Evolutionary conservation across 1,140 invertebrate species (phyloP).

Genomic region (honey bee (Apis mellifera)): DNA sequence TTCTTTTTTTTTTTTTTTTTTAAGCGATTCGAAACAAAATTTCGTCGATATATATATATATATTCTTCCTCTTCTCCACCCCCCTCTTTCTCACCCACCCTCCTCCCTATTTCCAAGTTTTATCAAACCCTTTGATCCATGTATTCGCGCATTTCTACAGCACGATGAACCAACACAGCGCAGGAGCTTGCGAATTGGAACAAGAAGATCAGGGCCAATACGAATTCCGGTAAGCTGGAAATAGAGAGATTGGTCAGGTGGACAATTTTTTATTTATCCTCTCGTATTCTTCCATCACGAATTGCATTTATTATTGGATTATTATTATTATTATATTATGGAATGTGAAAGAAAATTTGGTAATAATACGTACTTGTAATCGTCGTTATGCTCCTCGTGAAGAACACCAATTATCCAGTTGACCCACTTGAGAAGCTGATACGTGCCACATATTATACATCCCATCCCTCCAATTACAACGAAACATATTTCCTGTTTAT

Average conservation of each 20-base stretch:
- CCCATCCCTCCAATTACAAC: slow-evolving; percentile 31
- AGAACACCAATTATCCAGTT: slow-evolving; percentile 18
- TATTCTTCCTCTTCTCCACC: no score
- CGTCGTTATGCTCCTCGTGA: neutral
- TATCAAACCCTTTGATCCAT: neutral
- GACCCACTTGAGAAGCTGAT: slow-evolving; percentile 43
- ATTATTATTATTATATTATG: no score
- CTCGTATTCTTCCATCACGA: neutral
- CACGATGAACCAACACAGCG: neutral
- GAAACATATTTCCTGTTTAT: slow-evolving; percentile 52
- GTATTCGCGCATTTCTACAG: neutral
- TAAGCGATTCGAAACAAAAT: no score
- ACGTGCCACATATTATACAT: slow-evolving; percentile 41
- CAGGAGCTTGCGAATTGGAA: neutral
- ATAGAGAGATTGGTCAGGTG: neutral
- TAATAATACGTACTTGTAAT: slow-evolving; percentile 25
- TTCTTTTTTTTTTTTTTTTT: no score
- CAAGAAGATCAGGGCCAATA: neutral
- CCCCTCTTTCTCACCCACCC: no score
- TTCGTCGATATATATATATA: no score
- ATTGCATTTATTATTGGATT: neutral
- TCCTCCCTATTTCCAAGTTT: no score
- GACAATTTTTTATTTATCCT: neutral
- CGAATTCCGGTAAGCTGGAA: slow-evolving; percentile 23
- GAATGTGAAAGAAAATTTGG: neutral